Evolutionary conservation across 2,888 invertebrate species (phyloP).

Genomic region (Apotomis betuletana): DNA sequence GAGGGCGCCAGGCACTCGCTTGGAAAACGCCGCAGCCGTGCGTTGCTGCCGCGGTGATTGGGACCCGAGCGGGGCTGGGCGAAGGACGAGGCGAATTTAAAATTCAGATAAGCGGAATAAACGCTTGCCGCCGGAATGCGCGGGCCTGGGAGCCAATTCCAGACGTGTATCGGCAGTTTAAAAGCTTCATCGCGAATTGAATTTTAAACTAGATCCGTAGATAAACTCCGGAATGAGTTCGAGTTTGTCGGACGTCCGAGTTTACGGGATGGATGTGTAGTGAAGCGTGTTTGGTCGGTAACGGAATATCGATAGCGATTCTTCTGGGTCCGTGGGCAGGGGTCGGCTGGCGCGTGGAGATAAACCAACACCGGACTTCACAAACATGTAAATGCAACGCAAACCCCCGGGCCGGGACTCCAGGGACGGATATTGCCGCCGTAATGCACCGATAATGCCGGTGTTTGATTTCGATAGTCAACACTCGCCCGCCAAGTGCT

Average conservation of each 20-base stretch:
- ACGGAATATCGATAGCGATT: conserved; percentile 37
- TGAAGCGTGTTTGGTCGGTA: conserved; percentile 26
- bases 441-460: conserved; percentile 41
- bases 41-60: conserved; percentile 31
- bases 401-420: conserved; percentile 24
- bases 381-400: conserved; percentile 41
- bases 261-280: conserved; percentile 28
- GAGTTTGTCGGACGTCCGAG: conserved; percentile 10
- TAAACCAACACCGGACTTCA: conserved; percentile 39
- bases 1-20: conserved; percentile 40
- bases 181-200: conserved; percentile 40
- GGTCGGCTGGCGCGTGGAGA: conserved; percentile 41
- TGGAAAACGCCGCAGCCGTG: conserved; percentile 31
- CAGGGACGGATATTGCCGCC: conserved; percentile 31
- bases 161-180: conserved; percentile 39
- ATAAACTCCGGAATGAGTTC: conserved; percentile 37
- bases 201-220: conserved; percentile 42
- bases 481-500: conserved; percentile 33
- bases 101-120: conserved; percentile 81
- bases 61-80: conserved; percentile 34
- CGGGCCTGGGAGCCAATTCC: conserved; percentile 41
- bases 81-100: conserved; percentile 62
- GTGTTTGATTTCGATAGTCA: conserved; percentile 40
- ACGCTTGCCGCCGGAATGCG: conserved; percentile 60
- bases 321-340: conserved; percentile 27